These are phyloP conservation scores for Diplogasteroides magnus DNA, from an alignment of 1,140 invertebrate species.

Conservation along the genomic window DNA sequence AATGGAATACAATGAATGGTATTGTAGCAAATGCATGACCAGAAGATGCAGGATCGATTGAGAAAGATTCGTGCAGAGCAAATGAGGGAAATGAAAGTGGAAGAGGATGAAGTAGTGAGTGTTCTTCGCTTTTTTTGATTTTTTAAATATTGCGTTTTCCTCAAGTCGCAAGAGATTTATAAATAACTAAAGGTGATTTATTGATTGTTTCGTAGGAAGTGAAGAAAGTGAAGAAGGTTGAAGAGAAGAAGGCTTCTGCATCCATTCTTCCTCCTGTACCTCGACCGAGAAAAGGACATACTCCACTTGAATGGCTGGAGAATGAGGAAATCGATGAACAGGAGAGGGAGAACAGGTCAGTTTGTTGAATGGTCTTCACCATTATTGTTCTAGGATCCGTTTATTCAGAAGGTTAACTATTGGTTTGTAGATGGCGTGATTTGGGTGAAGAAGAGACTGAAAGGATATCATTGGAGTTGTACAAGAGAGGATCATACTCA, in stretches of 20 bases:
- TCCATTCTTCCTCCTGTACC: no score
- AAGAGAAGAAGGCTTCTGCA: slow-evolving; percentile 28
- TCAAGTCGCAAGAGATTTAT: no score
- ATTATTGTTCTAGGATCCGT: slow-evolving; percentile 13
- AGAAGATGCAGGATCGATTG: slow-evolving; percentile 81
- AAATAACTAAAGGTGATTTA: no score
- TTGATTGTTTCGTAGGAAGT: no score
- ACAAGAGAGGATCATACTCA: slow-evolving; percentile 75
- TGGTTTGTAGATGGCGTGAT: slow-evolving; percentile 18
- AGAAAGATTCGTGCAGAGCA: slow-evolving; percentile 78
- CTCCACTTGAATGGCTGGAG: slow-evolving; percentile 9
- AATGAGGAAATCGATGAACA: slow-evolving; percentile 33
- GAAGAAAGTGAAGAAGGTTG: slow-evolving; percentile 47
- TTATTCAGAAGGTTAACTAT: slow-evolving; percentile 13
- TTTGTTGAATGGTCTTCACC: slow-evolving; percentile 24
- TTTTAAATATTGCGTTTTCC: no score
- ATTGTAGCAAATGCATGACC: slow-evolving; percentile 82
- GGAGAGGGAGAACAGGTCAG: slow-evolving; percentile 41
- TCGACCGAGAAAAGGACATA: slow-evolving; percentile 6
- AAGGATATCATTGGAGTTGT: slow-evolving; percentile 62
- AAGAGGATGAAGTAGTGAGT: slow-evolving; percentile 29
- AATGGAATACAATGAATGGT: not conserved
- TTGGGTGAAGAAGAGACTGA: slow-evolving; percentile 41
- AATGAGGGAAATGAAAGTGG: slow-evolving; percentile 29
- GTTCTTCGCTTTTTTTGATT: no score